Evolutionary conservation across 2,888 invertebrate genomes (phyloP).

Genomic region (Chrysomela aeneicollis): DNA sequence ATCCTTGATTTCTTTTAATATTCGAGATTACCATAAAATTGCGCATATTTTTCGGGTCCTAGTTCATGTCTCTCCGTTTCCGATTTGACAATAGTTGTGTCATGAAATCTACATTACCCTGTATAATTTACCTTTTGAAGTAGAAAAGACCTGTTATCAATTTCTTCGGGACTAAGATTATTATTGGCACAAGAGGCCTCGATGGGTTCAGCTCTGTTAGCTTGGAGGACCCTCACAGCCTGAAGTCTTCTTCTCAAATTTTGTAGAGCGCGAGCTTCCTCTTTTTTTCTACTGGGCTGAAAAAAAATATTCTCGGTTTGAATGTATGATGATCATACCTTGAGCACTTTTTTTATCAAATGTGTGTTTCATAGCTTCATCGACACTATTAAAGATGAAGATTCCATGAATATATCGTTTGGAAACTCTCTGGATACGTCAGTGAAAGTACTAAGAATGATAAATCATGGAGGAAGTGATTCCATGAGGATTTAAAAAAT

Average conservation of each 20-base stretch:
- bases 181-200: slow-evolving; percentile 53
- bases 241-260: slow-evolving; percentile 74
- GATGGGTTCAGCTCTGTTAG: slow-evolving; percentile 60
- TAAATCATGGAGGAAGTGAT: no score
- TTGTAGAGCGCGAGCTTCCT: slow-evolving; percentile 75
- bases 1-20: no score
- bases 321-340: background rate
- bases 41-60: no score
- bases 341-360: background rate
- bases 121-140: slow-evolving; percentile 67
- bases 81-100: no score
- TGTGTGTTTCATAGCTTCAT: background rate
- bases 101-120: no score
- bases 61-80: no score
- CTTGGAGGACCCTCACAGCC: slow-evolving; percentile 65
- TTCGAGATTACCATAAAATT: no score
- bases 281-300: slow-evolving; percentile 71
- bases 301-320: slow-evolving; percentile 9
- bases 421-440: no score
- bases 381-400: no score
- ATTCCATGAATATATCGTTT: no score
- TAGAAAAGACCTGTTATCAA: slow-evolving; percentile 73
- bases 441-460: no score
- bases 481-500: no score
- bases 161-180: slow-evolving; percentile 60